These are phyloP conservation scores for Corythucha ciliata DNA, from an alignment of 2,888 invertebrate genomes.

Conservation along the genomic window DNA sequence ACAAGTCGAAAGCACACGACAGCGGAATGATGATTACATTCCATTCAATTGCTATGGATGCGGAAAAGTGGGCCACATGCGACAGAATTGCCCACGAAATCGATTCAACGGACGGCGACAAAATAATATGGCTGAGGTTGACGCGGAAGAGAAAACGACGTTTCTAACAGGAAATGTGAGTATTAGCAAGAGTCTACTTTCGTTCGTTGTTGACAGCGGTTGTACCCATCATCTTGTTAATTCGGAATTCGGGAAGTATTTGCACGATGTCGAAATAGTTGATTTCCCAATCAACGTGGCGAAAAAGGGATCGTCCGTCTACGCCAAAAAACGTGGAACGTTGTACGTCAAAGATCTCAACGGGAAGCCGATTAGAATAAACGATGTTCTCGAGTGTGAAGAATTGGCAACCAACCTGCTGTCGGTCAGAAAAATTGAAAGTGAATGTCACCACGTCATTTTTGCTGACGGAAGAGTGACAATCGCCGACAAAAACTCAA, in stretches of 20 bases:
- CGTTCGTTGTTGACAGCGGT: background rate
- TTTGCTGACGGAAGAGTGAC: background rate
- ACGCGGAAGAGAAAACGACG: no score
- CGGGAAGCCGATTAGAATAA: constrained; percentile 1
- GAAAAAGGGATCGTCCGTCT: background rate
- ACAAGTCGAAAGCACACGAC: no score
- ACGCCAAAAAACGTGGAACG: background rate
- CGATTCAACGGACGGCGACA: no score
- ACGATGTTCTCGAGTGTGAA: background rate
- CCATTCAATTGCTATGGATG: no score
- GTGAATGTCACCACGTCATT: background rate
- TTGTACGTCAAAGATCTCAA: background rate
- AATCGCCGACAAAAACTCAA: background rate
- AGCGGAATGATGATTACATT: no score
- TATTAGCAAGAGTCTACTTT: no score
- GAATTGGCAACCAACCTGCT: constrained; percentile 1
- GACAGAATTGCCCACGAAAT: no score
- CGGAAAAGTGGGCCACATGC: no score
- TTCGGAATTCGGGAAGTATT: background rate
- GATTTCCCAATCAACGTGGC: constrained; percentile 10
- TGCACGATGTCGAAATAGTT: background rate
- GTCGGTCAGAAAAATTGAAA: background rate
- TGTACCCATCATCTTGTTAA: constrained; percentile 2
- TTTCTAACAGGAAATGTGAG: no score
- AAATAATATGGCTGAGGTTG: no score